Evolutionary conservation across 2,888 invertebrate species (phyloP), one percentile per base, ranked within the genome.

Genomic region (Escarpia spicata): DNA sequence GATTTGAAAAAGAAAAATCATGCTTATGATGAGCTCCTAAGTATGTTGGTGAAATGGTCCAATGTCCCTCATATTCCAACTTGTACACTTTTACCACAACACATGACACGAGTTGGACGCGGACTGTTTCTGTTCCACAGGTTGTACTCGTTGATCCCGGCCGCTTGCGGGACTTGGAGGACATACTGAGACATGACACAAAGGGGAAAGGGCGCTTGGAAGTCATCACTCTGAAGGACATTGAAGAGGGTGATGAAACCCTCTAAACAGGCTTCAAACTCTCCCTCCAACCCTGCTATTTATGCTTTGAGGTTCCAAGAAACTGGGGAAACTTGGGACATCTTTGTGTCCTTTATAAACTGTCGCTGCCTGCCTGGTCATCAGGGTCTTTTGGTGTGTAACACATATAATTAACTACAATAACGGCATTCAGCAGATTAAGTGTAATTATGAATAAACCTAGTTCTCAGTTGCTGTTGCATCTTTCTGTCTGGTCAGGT

Each of bases 81-180:
- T 90, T 90, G 90, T 10, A 90, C 31, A 37, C 19, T 3, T 90
- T 8, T n/a, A 12, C 43, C 90, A 6, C 12, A 90, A 43, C 90
- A 19, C 12, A 1, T 90, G 90, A 26, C 4, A 31, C 4, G 43
- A 91, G 44, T 91, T 91, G 15, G 15, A 12, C 3, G 26, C 19
- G n/a, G 75, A 6, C 19, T n/a, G 75, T 75, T 75, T 75, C 26
- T 75, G 75, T 75, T 75, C 75, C 26, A n/a, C 94, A 97, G 97
- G 97, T 97, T 1, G 97, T 97, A 90, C 97, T 98, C 19, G 98
- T 98, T 93, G 99, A 99, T 97, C 99, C 99, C 3, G 99, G 99
- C 0, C 97, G 98, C 95, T 99, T 98, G 96, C 97, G 99, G 95
- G 97, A 97, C 95, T 97, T 99, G 52, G 99, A 99, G 97, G 98